Evolutionary conservation across 1,140 invertebrate genomes (phyloP).

Genomic region (Goniozus legneri): DNA sequence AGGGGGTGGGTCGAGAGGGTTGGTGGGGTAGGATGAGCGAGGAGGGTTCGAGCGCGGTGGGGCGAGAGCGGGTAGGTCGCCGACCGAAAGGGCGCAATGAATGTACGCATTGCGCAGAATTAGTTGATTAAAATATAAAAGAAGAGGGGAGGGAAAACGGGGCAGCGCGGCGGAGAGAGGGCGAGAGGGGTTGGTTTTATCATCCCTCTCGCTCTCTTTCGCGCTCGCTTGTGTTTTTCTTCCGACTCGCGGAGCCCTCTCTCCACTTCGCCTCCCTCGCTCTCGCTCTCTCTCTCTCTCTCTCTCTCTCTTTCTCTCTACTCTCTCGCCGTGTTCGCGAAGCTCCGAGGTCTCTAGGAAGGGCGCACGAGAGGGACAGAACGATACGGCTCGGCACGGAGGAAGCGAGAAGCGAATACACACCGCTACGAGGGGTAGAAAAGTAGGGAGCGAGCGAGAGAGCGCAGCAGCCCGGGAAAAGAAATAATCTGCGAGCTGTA

Average conservation of each 20-base stretch:
- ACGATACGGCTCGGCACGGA: conserved; percentile 5
- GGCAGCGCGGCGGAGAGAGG: conserved; percentile 17
- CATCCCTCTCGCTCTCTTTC: conserved; percentile 27
- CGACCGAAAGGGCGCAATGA: conserved; percentile 50
- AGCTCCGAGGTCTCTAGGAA: not conserved
- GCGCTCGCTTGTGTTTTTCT: conserved; percentile 7
- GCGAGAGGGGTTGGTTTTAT: conserved; percentile 20
- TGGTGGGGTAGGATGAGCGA: conserved; percentile 18
- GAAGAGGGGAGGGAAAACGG: conserved; percentile 42
- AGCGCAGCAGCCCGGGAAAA: conserved; percentile 53
- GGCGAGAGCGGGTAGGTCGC: conserved; percentile 24
- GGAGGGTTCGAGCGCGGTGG: conserved; percentile 11
- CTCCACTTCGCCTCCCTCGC: conserved; percentile 6
- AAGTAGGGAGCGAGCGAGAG: conserved; percentile 40
- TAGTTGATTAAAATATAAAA: conserved; percentile 57
- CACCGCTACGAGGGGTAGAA: conserved; percentile 29
- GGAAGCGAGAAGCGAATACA: conserved; percentile 16
- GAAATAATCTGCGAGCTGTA: conserved; percentile 58
- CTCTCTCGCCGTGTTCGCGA: conserved; percentile 8
- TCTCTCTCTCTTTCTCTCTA: conserved; percentile 7
- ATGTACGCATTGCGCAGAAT: conserved; percentile 54
- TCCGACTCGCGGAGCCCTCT: conserved; percentile 11
- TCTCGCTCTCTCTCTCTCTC: conserved; percentile 2
- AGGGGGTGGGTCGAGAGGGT: conserved; percentile 10
- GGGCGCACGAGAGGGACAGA: conserved; percentile 4